These are phyloP conservation scores for Alcedo quadribrachys DNA, from an alignment of 2,797 vertebrate genomes.

Conservation along the genomic window DNA sequence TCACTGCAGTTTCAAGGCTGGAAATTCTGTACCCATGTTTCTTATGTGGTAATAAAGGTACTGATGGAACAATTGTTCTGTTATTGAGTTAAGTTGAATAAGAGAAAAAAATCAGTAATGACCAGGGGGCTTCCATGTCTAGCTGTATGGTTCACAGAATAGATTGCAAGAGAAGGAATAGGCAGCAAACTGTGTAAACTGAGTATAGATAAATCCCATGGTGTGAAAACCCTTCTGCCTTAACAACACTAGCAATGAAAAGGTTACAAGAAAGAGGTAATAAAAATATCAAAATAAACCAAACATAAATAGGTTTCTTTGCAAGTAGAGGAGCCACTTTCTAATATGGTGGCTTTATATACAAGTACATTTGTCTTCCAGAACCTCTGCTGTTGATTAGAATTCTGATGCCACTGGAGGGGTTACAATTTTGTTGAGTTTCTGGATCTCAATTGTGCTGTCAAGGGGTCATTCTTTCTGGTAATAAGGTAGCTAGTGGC, in stretches of 20 bases:
- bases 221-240: constrained; percentile 41
- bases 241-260: constrained; percentile 58
- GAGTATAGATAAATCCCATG: constrained; percentile 47
- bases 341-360: constrained; percentile 60
- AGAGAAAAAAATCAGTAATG: constrained; percentile 21
- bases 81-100: constrained; percentile 9
- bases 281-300: constrained; percentile 64
- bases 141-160: constrained; percentile 12
- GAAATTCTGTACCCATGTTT: background rate
- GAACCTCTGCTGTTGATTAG: constrained; percentile 72
- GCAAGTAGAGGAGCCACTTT: constrained; percentile 56
- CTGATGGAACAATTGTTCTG: background rate
- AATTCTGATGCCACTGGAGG: constrained; percentile 67
- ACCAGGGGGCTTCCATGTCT: constrained; percentile 11
- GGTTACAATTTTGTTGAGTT: constrained; percentile 73
- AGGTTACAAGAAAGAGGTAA: constrained; percentile 61
- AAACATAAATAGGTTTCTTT: constrained; percentile 60
- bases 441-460: constrained; percentile 67
- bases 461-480: constrained; percentile 76
- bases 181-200: constrained; percentile 57
- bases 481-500: constrained; percentile 76
- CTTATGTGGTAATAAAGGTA: background rate
- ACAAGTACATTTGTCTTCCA: constrained; percentile 74
- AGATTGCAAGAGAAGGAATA: constrained; percentile 49
- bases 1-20: background rate